Percentiles rank a stretch among this genome's conserved stretches.
These are phyloP conservation scores for Bilobella aurantiaca DNA, from an alignment of 1,140 invertebrate species.

Conservation along the genomic window DNA sequence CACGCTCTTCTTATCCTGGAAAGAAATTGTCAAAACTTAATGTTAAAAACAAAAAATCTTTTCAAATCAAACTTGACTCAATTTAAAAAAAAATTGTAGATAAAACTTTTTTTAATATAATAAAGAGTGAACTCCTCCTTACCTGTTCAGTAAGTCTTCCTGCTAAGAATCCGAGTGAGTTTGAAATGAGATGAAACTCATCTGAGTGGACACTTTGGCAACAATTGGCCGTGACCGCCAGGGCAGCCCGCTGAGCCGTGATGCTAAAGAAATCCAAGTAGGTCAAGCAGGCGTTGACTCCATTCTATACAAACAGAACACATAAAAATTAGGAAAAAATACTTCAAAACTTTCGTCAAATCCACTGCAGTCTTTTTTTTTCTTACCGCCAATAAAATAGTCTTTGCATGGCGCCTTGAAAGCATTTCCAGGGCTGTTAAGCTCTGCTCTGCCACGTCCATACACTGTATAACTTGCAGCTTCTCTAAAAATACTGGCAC, in stretches of 20 bases:
- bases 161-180: conserved; percentile 76
- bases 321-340: conserved; percentile 9
- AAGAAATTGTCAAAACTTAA: conserved; percentile 13
- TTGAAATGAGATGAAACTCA: conserved; percentile 83
- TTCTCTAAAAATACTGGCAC: conserved; percentile 92
- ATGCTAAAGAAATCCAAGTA: conserved; percentile 97
- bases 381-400: conserved; percentile 82
- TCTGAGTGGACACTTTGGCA: conserved; percentile 86
- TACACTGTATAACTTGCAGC: conserved; percentile 93
- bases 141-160: conserved; percentile 75
- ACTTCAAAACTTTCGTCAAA: background rate
- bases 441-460: conserved; percentile 97
- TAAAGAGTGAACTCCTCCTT: too few species aligned
- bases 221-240: conserved; percentile 92
- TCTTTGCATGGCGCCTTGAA: conserved; percentile 88
- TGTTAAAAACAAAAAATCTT: background rate
- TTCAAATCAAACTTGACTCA: too few species aligned
- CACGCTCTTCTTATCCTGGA: conserved; percentile 87
- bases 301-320: conserved; percentile 54
- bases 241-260: conserved; percentile 83
- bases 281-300: conserved; percentile 86
- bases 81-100: too few species aligned
- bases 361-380: conserved; percentile 7
- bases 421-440: conserved; percentile 93
- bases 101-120: too few species aligned